Evolutionary conservation across 2,113 vertebrate genomes (phyloP).

Genomic region (Bubo scandiacus): DNA sequence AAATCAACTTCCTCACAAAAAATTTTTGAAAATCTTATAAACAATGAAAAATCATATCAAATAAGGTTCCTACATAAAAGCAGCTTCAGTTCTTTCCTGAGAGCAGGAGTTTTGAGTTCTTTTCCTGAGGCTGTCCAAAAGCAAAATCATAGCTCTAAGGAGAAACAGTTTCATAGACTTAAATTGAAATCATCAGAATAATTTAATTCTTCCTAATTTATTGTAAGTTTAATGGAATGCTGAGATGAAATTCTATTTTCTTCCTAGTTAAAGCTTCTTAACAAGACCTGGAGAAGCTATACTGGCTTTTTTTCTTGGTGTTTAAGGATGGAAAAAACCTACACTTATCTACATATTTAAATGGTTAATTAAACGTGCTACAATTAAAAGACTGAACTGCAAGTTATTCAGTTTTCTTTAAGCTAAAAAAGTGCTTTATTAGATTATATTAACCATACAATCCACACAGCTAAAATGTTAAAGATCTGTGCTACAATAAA

Average conservation of each 20-base stretch:
- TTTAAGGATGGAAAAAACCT: background rate
- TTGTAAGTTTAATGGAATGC: background rate
- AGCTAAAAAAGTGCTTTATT: background rate
- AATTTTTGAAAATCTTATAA: background rate
- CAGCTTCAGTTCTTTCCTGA: background rate
- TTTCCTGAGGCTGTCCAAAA: background rate
- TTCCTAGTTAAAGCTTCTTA: background rate
- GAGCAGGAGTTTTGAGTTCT: background rate
- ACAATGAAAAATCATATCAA: background rate
- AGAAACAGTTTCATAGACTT: background rate
- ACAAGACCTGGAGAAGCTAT: background rate
- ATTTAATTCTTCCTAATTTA: background rate
- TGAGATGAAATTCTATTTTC: background rate
- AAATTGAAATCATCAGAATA: background rate
- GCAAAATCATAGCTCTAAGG: background rate
- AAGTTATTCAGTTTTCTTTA: background rate
- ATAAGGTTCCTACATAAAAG: background rate
- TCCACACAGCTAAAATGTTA: background rate
- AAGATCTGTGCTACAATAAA: background rate
- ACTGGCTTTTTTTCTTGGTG: background rate
- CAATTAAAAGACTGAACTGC: background rate
- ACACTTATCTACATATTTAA: background rate
- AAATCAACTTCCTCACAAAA: background rate
- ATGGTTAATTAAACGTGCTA: background rate
- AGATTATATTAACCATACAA: background rate